Evolutionary conservation across 2,888 invertebrate genomes (phyloP).

Genomic region (Pardosa pseudoannulata): DNA sequence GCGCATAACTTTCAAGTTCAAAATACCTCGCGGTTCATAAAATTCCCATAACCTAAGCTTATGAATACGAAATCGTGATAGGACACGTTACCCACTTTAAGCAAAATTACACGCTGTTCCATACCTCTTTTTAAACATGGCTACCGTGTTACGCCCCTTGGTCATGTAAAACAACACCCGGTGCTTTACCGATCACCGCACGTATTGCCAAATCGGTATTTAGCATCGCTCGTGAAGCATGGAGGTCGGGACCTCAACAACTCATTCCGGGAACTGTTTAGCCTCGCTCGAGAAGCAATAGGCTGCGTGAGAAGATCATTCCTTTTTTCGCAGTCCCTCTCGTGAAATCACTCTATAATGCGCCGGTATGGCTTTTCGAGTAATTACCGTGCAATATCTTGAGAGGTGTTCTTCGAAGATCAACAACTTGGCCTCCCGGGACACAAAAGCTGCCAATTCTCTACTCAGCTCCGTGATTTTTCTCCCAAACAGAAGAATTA

Average conservation of each 20-base stretch:
- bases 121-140: not conserved
- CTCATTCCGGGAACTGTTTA: not conserved
- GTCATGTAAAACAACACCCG: not conserved
- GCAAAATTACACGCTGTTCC: not conserved
- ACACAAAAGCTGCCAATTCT: not conserved
- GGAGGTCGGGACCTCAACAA: slow-evolving; percentile 3
- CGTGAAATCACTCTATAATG: not conserved
- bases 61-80: not conserved
- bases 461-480: not conserved
- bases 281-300: not conserved
- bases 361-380: not conserved
- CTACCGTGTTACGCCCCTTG: not conserved
- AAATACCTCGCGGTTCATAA: not conserved
- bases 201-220: not conserved
- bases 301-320: not conserved
- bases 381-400: slow-evolving; percentile 1
- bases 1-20: not conserved
- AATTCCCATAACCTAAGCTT: not conserved
- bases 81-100: not conserved
- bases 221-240: slow-evolving; percentile 1
- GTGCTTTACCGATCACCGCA: slow-evolving; percentile 8
- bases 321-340: not conserved
- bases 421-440: not conserved
- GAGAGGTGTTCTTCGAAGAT: not conserved
- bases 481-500: not conserved